Evolutionary conservation across 2,113 vertebrate species (phyloP).

Genomic region (Neodon shergylaensis): DNA sequence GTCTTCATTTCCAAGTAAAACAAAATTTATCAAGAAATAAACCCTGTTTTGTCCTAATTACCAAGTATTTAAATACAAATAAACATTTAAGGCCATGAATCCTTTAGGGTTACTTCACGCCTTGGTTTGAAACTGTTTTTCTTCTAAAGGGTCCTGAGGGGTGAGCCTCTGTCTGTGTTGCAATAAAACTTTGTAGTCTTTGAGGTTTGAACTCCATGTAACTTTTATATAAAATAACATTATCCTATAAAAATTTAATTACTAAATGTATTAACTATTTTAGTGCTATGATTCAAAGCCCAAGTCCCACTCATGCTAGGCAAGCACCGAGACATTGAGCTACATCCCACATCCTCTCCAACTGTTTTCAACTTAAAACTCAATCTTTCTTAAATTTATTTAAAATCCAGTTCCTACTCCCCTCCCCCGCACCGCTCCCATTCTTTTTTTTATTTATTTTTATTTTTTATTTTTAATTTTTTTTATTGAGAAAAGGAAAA

Average conservation of each 20-base stretch:
- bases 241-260: not conserved
- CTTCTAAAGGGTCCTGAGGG: not conserved
- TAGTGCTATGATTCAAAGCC: not conserved
- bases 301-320: not conserved
- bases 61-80: not conserved
- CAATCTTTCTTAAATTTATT: not conserved
- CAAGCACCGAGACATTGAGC: not conserved
- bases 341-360: fast-evolving
- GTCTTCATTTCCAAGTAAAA: not conserved
- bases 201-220: not conserved
- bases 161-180: not conserved
- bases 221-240: not conserved
- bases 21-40: not conserved
- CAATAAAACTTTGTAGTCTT: not conserved
- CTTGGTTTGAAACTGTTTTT: not conserved
- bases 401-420: too few species aligned
- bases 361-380: not conserved
- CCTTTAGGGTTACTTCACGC: not conserved
- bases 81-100: not conserved
- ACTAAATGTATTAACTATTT: not conserved
- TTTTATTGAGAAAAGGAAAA: too few species aligned
- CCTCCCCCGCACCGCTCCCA: too few species aligned
- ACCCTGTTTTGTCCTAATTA: not conserved
- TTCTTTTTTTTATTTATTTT: too few species aligned
- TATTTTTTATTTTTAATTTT: too few species aligned